A percentile compares a stretch with the other conserved stretches of the same genome.
phyloP scores from a whole-genome alignment of 1,140 invertebrate species.

The Caenorhabditis inopinata region DNA sequence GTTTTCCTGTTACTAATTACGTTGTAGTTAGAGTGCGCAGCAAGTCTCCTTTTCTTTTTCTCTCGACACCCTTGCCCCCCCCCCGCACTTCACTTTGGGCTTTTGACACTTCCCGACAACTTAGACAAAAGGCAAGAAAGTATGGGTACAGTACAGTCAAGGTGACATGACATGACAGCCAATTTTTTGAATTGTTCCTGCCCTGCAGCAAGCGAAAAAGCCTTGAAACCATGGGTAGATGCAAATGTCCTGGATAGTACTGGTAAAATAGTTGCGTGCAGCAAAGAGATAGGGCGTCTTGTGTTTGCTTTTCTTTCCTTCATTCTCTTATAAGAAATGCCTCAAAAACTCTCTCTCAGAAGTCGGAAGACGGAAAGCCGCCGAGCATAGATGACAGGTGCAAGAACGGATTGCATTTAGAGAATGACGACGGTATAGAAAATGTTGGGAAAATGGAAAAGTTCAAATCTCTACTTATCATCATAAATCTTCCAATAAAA shows the following conservation, averaged over 20 bases:
- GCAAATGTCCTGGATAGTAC: neutral
- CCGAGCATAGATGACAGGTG: slow-evolving; percentile 14
- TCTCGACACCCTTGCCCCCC: neutral
- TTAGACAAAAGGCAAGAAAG: neutral
- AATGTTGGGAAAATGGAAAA: too few species aligned
- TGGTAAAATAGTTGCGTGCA: neutral
- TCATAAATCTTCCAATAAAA: too few species aligned
- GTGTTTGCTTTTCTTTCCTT: neutral
- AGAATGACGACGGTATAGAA: too few species aligned
- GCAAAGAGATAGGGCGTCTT: neutral
- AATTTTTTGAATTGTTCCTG: too few species aligned
- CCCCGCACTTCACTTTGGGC: neutral
- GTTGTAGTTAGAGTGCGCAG: neutral
- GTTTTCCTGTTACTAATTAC: slow-evolving; percentile 24
- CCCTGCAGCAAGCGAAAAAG: neutral
- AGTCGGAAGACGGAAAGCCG: neutral
- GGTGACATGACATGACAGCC: slow-evolving; percentile 1
- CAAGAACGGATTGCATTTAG: neutral
- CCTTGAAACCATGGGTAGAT: neutral
- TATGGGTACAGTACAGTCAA: slow-evolving; percentile 15
- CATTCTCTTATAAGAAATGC: neutral
- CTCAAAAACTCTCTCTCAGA: neutral
- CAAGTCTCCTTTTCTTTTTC: neutral
- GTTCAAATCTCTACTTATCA: too few species aligned
- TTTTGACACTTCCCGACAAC: slow-evolving; percentile 13